Conservation (phyloP, 2,797 vertebrate species). For the Morelia viridis region DNA sequence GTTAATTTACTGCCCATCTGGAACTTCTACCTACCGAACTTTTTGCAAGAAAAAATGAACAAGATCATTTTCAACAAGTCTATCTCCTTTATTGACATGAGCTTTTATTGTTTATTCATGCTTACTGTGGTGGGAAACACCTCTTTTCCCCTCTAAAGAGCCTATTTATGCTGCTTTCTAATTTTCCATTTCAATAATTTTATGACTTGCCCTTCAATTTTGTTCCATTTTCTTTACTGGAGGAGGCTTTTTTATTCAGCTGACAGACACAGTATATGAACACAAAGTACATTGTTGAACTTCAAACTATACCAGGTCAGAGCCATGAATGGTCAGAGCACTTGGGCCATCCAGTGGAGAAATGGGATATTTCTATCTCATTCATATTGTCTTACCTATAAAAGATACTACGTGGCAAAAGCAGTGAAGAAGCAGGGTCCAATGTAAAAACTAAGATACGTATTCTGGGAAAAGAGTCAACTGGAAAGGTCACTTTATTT, state of each 20-base stretch:
- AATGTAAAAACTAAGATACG: neutral
- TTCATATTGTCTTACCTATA: neutral
- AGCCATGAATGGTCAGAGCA: rapidly evolving
- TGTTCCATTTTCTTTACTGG: slow-evolving; percentile 39
- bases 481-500: neutral
- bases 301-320: neutral
- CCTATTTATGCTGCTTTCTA: slow-evolving; percentile 64
- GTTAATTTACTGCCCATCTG: slow-evolving; percentile 41
- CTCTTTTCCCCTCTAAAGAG: slow-evolving; percentile 62
- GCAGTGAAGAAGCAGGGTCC: neutral
- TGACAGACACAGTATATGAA: slow-evolving; percentile 4
- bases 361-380: neutral
- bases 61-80: slow-evolving; percentile 20
- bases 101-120: slow-evolving; percentile 68
- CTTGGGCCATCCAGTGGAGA: neutral
- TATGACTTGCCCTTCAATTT: slow-evolving; percentile 60
- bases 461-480: neutral
- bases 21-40: slow-evolving; percentile 22
- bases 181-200: slow-evolving; percentile 73
- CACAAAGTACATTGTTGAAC: neutral
- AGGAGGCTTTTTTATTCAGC: slow-evolving; percentile 12
- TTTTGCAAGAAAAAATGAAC: slow-evolving; percentile 37
- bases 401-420: neutral
- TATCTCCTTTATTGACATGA: slow-evolving; percentile 50
- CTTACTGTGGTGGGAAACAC: slow-evolving; percentile 62